Evolutionary conservation across 2,113 vertebrate genomes (phyloP), one percentile per base, ranked within the genome.

Genomic region (Lota lota): DNA sequence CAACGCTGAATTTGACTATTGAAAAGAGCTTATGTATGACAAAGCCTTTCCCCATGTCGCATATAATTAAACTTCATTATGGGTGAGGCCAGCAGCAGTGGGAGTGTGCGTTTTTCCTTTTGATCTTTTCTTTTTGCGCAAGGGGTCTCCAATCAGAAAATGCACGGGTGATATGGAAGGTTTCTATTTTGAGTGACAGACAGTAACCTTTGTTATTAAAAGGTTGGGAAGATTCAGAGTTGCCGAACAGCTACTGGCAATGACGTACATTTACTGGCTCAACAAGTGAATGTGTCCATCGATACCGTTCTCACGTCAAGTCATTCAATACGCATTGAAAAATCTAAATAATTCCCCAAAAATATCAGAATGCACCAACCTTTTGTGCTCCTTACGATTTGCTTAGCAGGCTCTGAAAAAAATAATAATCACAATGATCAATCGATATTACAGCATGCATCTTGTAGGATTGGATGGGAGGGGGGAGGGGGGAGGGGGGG

Each of bases 381-480:
- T 89, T 79, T 89, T 63, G 87, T 79, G 72, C 24, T 84, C 79
- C 80, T 88, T 21, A 88, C 79, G 76, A 92, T 91, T 79, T 93
- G 90, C 81, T 93, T 95, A 22, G 87, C 60, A 0, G 96, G 95
- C 80, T 98, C 97, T 98, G 81, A 18, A 50, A 80, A n/a, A 28
- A 75, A 40, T 68, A 33, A 64, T 21, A 80, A 70, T 21, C 2
- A 11, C 28, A 15, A 14, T 17, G 18, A 28, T 16, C 28, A 3
- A 28, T 47, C 8, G 22, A 17, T 28, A 3, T 17, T 22, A 36
- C 15, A 36, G 15, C 8, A 11, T 62, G 22, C 8, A 12, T 47
- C 8, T 47, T 47, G 12, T 61, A 20, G 19, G 12, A 22, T 22
- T 61, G 21, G 21, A 11, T 61, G 20, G 14, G 19, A 24, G n/a